phyloP scores from a whole-genome alignment of 2,797 vertebrate species.

The Gila robusta region DNA sequence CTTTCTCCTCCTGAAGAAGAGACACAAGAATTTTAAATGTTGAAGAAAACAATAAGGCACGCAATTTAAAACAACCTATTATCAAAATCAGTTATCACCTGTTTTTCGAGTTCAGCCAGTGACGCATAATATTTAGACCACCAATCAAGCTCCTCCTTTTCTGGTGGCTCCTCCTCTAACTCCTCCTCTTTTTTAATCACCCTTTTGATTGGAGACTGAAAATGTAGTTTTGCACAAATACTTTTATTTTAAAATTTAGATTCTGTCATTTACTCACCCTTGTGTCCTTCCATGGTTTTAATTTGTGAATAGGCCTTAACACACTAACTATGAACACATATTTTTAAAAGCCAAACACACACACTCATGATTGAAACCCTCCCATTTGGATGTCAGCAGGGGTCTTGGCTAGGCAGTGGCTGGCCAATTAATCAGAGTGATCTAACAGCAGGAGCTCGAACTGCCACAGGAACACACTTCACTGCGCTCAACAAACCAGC shows the following conservation, averaged over 20 bases:
- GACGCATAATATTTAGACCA: constrained; percentile 97
- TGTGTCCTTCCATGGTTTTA: neutral
- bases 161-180: constrained; percentile 88
- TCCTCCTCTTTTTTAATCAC: constrained; percentile 74
- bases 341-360: constrained; percentile 24
- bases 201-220: constrained; percentile 83
- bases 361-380: constrained; percentile 18
- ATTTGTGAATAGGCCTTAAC: constrained; percentile 3
- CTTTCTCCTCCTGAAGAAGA: constrained; percentile 62
- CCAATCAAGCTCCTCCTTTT: constrained; percentile 93
- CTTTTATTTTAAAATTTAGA: neutral
- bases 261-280: neutral
- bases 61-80: neutral
- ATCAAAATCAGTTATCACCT: constrained; percentile 70
- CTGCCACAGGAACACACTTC: constrained; percentile 24
- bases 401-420: constrained; percentile 46
- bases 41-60: neutral
- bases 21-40: neutral
- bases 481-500: constrained; percentile 13
- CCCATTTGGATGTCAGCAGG: constrained; percentile 34
- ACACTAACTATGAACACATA: neutral
- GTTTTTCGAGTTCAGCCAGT: constrained; percentile 84
- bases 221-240: neutral
- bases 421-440: constrained; percentile 51
- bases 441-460: constrained; percentile 46